These are phyloP conservation scores for Iguana delicatissima DNA, from an alignment of 2,797 vertebrate species.

Conservation along the genomic window DNA sequence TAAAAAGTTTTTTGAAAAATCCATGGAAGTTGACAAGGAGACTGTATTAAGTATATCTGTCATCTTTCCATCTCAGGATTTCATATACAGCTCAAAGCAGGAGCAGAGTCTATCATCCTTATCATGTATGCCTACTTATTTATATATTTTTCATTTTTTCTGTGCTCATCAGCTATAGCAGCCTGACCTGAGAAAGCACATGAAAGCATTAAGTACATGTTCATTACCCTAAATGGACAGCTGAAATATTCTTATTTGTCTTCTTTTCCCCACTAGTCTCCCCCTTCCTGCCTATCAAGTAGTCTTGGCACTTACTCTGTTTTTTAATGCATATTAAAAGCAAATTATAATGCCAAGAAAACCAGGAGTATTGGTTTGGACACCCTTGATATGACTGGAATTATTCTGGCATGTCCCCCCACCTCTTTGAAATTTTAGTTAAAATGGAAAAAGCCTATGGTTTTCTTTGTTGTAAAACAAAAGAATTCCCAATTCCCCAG, in stretches of 20 bases:
- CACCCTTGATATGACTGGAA: conserved; percentile 14
- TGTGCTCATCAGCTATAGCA: conserved; percentile 21
- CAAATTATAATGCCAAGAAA: background rate
- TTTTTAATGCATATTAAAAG: conserved; percentile 27
- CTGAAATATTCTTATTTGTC: background rate
- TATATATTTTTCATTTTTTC: conserved; percentile 18
- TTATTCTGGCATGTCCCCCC: background rate
- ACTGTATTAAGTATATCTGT: background rate
- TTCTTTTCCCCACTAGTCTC: background rate
- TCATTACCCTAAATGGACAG: conserved; percentile 33
- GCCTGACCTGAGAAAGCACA: background rate
- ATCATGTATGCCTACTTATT: background rate
- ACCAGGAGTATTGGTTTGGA: background rate
- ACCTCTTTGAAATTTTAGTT: conserved; percentile 16
- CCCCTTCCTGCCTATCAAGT: conserved; percentile 22
- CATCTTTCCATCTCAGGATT: conserved; percentile 2
- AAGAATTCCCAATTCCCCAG: background rate
- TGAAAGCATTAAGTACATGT: background rate
- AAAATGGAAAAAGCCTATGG: conserved; percentile 10
- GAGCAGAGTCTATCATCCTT: background rate
- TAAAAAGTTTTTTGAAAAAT: background rate
- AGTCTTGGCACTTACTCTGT: background rate
- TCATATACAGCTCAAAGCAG: background rate
- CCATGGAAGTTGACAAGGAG: background rate
- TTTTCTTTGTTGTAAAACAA: conserved; percentile 23